Evolutionary conservation across 2,113 vertebrate species (phyloP).

Genomic region (Axis porcinus): DNA sequence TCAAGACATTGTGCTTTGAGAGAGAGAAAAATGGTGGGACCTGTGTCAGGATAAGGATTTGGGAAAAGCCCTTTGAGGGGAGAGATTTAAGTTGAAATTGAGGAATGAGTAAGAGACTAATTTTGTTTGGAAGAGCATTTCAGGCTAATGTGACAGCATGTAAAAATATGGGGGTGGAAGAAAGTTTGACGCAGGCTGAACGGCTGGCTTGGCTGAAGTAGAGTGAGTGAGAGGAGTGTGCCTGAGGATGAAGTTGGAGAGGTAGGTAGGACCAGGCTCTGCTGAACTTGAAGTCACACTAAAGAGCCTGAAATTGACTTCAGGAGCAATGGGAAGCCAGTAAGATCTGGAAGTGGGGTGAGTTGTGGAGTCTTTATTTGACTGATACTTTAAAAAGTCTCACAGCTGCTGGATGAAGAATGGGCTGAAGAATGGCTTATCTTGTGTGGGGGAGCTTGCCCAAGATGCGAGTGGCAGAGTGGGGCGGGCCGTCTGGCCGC

Average conservation of each 20-base stretch:
- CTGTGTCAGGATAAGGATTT: neutral
- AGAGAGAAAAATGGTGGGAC: neutral
- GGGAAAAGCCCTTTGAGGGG: neutral
- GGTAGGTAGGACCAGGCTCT: neutral
- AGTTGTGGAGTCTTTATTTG: neutral
- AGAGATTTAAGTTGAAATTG: neutral
- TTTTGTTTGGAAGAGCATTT: neutral
- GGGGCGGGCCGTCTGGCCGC: accelerated
- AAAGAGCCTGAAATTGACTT: neutral
- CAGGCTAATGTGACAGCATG: accelerated
- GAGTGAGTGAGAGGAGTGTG: accelerated
- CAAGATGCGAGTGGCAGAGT: neutral
- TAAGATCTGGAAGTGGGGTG: too few relatives aligned
- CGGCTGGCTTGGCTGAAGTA: neutral
- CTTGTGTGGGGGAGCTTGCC: neutral
- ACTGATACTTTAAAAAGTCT: neutral
- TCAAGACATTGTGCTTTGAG: too few relatives aligned
- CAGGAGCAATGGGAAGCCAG: neutral
- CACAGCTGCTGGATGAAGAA: neutral
- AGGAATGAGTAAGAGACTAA: neutral
- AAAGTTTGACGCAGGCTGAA: accelerated
- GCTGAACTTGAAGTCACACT: neutral
- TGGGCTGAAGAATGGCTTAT: neutral
- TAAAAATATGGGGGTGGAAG: neutral
- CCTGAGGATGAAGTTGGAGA: neutral